These are phyloP conservation scores for Amphiprion clarkii DNA, from an alignment of 2,797 vertebrate genomes.

Conservation along the genomic window DNA sequence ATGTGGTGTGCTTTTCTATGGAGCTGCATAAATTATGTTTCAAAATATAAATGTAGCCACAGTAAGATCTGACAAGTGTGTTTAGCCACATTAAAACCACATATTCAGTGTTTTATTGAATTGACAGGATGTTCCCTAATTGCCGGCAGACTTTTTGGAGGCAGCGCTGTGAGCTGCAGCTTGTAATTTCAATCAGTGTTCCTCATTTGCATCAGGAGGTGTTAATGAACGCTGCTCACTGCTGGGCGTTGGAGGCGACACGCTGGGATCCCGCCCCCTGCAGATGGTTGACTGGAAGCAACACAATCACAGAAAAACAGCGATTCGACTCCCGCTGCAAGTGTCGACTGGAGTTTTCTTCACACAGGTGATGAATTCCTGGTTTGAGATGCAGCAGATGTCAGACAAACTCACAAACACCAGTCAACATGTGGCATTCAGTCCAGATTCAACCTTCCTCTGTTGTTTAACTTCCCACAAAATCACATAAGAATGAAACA, in stretches of 20 bases:
- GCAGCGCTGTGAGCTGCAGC: constrained; percentile 20
- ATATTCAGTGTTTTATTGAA: background rate
- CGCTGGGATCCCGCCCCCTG: no score
- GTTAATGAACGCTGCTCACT: constrained; percentile 9
- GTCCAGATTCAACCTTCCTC: no score
- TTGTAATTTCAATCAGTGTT: constrained; percentile 13
- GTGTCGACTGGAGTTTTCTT: background rate
- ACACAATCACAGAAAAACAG: background rate
- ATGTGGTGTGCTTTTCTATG: no score
- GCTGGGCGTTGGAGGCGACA: background rate
- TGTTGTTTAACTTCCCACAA: no score
- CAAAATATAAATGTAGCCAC: no score
- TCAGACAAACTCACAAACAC: background rate
- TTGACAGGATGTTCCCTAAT: background rate
- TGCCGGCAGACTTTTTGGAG: background rate
- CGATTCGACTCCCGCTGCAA: no score
- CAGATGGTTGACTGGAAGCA: background rate
- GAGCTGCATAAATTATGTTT: no score
- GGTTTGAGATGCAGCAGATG: constrained; percentile 1
- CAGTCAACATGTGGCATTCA: no score
- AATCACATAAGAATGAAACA: no score
- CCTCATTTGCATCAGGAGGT: constrained; percentile 15
- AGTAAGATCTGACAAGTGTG: background rate
- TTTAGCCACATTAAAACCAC: background rate
- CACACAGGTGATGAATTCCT: background rate